A percentile compares a stretch with the other conserved stretches of the same genome.
These are phyloP conservation scores for Mantis religiosa DNA, from an alignment of 2,888 invertebrate species.

Conservation along the genomic window DNA sequence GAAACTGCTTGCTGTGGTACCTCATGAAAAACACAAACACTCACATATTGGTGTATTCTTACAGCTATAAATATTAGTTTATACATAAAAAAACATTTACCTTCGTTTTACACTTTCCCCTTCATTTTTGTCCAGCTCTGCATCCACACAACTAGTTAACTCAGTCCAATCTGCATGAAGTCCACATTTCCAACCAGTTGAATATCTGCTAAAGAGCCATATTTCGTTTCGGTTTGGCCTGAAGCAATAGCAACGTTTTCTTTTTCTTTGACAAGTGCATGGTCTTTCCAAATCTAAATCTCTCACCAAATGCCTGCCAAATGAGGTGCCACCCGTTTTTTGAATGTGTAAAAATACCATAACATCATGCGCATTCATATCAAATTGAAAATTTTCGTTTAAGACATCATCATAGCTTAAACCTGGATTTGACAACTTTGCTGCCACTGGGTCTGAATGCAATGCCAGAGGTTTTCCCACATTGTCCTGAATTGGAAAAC, in stretches of 20 bases:
- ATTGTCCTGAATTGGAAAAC: slow-evolving; percentile 46
- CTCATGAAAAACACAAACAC: no score
- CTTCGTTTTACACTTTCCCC: slow-evolving; percentile 69
- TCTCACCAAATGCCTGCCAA: slow-evolving; percentile 93
- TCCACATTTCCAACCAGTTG: slow-evolving; percentile 97
- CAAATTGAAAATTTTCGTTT: slow-evolving; percentile 82
- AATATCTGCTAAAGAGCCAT: slow-evolving; percentile 97
- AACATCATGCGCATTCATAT: slow-evolving; percentile 91
- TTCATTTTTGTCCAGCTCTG: slow-evolving; percentile 86
- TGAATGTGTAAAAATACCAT: slow-evolving; percentile 98
- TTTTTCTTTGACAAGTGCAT: slow-evolving; percentile 85
- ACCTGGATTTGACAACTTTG: slow-evolving; percentile 45
- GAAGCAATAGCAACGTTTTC: slow-evolving; percentile 88
- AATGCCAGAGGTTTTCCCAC: slow-evolving; percentile 50
- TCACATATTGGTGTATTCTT: no score
- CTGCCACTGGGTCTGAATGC: slow-evolving; percentile 35
- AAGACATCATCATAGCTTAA: slow-evolving; percentile 83
- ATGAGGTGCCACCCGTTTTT: slow-evolving; percentile 97
- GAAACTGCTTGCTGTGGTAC: no score
- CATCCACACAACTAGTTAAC: slow-evolving; percentile 85
- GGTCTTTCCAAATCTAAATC: slow-evolving; percentile 90
- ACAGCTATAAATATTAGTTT: no score
- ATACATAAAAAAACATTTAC: slow-evolving; percentile 37
- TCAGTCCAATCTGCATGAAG: slow-evolving; percentile 98
- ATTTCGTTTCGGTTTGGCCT: slow-evolving; percentile 88